Evolutionary conservation across 2,113 vertebrate species (phyloP).

Genomic region (Terrapene triunguis): DNA sequence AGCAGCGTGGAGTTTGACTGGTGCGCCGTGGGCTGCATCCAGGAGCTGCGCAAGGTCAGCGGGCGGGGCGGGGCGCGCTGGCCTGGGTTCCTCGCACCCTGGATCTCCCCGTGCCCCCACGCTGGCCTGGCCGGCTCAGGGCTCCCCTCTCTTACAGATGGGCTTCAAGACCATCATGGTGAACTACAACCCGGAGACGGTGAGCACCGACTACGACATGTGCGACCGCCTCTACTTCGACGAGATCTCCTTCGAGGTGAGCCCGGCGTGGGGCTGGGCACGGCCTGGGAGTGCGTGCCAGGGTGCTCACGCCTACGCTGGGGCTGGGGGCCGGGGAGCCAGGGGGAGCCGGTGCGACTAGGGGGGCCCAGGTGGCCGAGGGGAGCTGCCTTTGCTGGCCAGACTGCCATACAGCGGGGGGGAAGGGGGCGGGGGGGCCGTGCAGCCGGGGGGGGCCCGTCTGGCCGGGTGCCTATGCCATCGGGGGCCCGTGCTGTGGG

Average conservation of each 20-base stretch:
- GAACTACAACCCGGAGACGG: constrained; percentile 98
- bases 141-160: constrained; percentile 82
- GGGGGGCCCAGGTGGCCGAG: no score
- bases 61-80: no score
- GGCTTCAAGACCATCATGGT: constrained; percentile 99
- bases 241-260: constrained; percentile 98
- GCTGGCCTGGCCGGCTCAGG: rapidly evolving
- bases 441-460: no score
- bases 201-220: constrained; percentile 99
- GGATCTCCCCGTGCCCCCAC: rapidly evolving
- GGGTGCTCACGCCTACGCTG: no score
- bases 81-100: not conserved
- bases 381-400: no score
- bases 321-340: not conserved
- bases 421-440: no score
- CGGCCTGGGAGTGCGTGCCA: rapidly evolving
- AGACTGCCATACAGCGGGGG: no score
- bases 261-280: not conserved
- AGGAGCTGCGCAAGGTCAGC: constrained; percentile 92
- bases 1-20: constrained; percentile 98
- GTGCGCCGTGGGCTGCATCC: constrained; percentile 97
- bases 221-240: constrained; percentile 98
- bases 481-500: no score
- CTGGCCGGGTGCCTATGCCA: no score
- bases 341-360: no score